Percentiles rank a stretch among this genome's conserved stretches.
Conservation (phyloP, 2,113 vertebrate species). For the Otolemur garnettii region DNA sequence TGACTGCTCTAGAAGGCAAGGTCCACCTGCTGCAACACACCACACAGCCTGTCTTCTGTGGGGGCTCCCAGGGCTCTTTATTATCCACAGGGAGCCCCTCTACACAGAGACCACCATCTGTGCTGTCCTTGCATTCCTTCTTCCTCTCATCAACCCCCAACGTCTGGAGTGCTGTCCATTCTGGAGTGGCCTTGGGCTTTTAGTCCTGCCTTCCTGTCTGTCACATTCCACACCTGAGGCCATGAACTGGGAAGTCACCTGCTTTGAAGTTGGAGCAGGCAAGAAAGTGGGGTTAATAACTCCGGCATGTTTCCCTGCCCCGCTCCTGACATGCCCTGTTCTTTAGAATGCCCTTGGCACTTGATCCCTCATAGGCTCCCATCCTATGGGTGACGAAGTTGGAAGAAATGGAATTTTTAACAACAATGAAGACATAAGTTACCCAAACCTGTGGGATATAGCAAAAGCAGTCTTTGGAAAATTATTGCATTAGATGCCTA, state of each 20-base stretch:
- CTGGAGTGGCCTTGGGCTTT: not conserved
- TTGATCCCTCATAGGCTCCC: not conserved
- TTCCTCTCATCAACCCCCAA: not conserved
- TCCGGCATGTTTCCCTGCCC: not conserved
- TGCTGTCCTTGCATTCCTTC: not conserved
- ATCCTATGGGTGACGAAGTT: not conserved
- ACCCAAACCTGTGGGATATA: too few relatives aligned
- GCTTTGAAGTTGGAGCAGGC: not conserved
- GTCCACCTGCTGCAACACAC: not conserved
- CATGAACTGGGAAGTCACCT: not conserved
- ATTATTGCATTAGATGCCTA: too few relatives aligned
- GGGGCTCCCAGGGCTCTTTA: not conserved
- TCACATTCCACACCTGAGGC: not conserved
- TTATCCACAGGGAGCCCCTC: not conserved
- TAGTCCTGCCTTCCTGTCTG: not conserved
- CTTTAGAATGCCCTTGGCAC: not conserved
- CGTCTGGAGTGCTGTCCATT: not conserved
- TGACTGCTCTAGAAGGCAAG: not conserved
- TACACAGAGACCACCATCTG: not conserved
- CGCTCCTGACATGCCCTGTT: not conserved
- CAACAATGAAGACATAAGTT: too few relatives aligned
- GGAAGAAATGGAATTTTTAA: not conserved
- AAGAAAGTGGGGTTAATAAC: not conserved
- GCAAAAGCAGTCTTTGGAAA: too few relatives aligned
- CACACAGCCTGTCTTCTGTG: not conserved